Conservation (phyloP, 1,140 invertebrate species). For the Atta colombica region DNA sequence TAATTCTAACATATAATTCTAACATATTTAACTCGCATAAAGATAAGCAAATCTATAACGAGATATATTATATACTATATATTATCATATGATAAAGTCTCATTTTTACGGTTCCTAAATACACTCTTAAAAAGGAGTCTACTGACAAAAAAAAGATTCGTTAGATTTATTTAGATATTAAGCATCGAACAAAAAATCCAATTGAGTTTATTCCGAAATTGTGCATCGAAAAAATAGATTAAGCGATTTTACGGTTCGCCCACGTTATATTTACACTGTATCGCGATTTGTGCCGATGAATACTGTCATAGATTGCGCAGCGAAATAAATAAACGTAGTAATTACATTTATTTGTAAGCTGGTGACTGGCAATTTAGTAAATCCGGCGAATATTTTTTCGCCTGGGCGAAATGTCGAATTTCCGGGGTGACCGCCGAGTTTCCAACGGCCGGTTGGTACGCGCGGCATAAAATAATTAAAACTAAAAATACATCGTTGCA, state of each 20-base stretch:
- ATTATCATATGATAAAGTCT: background rate
- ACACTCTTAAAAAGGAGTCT: background rate
- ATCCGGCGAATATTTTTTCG: slow-evolving; percentile 60
- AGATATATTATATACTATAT: background rate
- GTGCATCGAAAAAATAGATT: slow-evolving; percentile 41
- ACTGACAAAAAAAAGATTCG: background rate
- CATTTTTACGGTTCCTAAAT: slow-evolving; percentile 1
- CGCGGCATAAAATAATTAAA: slow-evolving; percentile 60
- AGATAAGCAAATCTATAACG: too few relatives aligned
- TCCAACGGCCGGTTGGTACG: background rate
- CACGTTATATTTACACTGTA: slow-evolving; percentile 8
- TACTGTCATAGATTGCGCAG: slow-evolving; percentile 62
- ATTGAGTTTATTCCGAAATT: slow-evolving; percentile 53
- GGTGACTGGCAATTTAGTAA: slow-evolving; percentile 64
- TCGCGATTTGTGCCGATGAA: slow-evolving; percentile 53
- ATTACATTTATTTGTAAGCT: slow-evolving; percentile 63
- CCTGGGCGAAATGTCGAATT: slow-evolving; percentile 73
- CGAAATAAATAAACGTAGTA: slow-evolving; percentile 62
- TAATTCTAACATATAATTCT: background rate
- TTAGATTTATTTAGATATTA: slow-evolving; percentile 50
- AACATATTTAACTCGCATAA: slow-evolving; percentile 2
- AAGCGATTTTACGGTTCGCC: slow-evolving; percentile 41
- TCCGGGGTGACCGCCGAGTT: slow-evolving; percentile 59
- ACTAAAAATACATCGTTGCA: slow-evolving; percentile 61
- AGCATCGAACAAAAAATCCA: slow-evolving; percentile 28